phyloP scores from a whole-genome alignment of 1,140 invertebrate genomes.

The Lerema accius region DNA sequence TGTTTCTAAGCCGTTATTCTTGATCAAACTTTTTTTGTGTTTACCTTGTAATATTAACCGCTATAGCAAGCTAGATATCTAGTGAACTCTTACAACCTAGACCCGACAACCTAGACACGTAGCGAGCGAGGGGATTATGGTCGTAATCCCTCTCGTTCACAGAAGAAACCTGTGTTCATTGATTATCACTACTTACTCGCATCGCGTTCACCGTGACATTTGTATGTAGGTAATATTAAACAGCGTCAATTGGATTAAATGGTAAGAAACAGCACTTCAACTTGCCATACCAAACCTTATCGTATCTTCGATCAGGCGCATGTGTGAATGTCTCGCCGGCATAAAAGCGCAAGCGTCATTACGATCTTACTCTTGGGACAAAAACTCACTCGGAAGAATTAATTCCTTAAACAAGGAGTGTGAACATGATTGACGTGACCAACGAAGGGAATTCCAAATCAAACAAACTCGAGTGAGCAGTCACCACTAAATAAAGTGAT shows the following conservation, averaged over 20 bases:
- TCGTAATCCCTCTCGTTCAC: neutral
- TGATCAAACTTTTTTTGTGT: neutral
- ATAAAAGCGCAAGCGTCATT: conserved; percentile 3
- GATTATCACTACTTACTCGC: neutral
- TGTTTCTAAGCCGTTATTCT: too few relatives aligned
- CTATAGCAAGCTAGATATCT: neutral
- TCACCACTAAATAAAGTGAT: conserved; percentile 73
- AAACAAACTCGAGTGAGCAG: conserved; percentile 70
- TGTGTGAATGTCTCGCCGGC: neutral
- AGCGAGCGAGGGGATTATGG: neutral
- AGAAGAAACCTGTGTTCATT: neutral
- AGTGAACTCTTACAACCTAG: neutral
- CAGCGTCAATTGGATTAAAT: too few relatives aligned
- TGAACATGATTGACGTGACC: conserved; percentile 62
- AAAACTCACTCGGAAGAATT: conserved; percentile 32
- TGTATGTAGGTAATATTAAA: neutral
- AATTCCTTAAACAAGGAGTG: conserved; percentile 46
- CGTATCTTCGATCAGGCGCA: neutral
- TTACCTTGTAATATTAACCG: neutral
- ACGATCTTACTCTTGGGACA: conserved; percentile 5
- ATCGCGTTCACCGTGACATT: neutral
- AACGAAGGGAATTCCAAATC: conserved; percentile 74
- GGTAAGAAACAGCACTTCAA: too few relatives aligned
- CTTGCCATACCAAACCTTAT: neutral
- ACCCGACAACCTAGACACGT: neutral